These are phyloP conservation scores for Drosophila infuscata DNA, from an alignment of 2,888 invertebrate species.

Conservation along the genomic window DNA sequence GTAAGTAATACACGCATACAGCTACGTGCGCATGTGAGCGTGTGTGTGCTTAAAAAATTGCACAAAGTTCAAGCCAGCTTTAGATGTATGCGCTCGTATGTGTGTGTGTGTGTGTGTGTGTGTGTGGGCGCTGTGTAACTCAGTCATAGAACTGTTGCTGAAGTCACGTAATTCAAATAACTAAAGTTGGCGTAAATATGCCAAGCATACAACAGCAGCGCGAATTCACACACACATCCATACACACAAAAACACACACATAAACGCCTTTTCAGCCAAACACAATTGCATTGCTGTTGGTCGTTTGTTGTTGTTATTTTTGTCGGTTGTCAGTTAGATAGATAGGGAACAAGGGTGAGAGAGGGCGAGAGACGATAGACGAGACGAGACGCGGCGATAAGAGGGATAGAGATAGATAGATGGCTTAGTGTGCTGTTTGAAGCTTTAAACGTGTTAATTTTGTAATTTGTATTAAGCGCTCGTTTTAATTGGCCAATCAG, in stretches of 20 bases:
- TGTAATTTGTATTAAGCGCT: constrained; percentile 65
- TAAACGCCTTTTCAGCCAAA: constrained; percentile 56
- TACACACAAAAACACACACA: constrained; percentile 10
- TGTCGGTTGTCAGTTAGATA: constrained; percentile 29
- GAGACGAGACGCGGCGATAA: neutral
- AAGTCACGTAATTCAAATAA: constrained; percentile 84
- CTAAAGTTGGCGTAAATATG: constrained; percentile 82
- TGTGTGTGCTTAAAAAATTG: constrained; percentile 58
- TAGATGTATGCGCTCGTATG: constrained; percentile 14
- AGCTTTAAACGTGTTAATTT: constrained; percentile 69
- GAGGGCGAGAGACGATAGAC: neutral
- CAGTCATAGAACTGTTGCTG: constrained; percentile 81
- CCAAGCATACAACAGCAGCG: constrained; percentile 72
- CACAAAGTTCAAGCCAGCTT: constrained; percentile 47
- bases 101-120: constrained; percentile 16
- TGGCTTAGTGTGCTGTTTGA: constrained; percentile 42
- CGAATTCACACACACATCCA: constrained; percentile 24
- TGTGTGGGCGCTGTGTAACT: constrained; percentile 49
- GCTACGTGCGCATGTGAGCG: constrained; percentile 22
- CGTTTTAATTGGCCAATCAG: constrained; percentile 65
- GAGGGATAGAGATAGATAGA: neutral
- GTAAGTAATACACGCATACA: constrained; percentile 66
- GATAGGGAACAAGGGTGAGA: neutral
- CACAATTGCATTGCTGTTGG: constrained; percentile 56
- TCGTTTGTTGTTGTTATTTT: constrained; percentile 20